Conservation (phyloP, 1,140 invertebrate genomes). For the Drosophila ironensis region DNA sequence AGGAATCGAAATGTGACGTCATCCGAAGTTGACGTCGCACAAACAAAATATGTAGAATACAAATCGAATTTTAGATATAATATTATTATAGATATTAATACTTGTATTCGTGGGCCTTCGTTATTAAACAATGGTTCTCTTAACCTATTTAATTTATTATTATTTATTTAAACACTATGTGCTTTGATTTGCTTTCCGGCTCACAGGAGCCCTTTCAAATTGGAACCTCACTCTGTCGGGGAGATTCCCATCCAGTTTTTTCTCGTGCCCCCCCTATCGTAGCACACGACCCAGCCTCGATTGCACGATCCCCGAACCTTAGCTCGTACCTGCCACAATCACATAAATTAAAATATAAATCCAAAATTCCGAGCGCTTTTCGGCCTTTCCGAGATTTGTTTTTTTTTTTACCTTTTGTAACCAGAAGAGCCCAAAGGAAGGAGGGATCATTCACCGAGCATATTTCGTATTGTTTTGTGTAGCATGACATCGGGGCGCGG, state of each 20-base stretch:
- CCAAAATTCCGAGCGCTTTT: conserved; percentile 50
- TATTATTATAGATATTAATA: too few species aligned
- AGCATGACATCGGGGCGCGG: background rate
- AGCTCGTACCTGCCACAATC: background rate
- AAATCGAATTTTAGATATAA: background rate
- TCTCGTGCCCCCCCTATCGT: background rate
- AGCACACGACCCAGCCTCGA: background rate
- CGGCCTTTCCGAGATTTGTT: background rate
- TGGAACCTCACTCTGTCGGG: background rate
- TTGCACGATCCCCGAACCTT: background rate
- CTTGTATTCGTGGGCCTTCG: too few species aligned
- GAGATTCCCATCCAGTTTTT: background rate
- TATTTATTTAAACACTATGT: too few species aligned
- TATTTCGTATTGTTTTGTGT: background rate
- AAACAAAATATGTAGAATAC: too few species aligned
- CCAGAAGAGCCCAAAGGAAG: too few species aligned
- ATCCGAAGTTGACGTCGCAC: too few species aligned
- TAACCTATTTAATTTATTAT: too few species aligned
- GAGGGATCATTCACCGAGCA: too few species aligned
- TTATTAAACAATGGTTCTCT: too few species aligned
- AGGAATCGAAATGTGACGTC: too few species aligned
- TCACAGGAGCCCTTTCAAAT: too few species aligned
- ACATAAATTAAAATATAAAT: background rate
- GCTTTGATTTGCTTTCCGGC: too few species aligned
- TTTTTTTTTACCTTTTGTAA: background rate